A percentile compares a stretch with the other conserved stretches of the same genome.
These are phyloP conservation scores for Heteromyza rotundicornis DNA, from an alignment of 2,888 invertebrate genomes.

Conservation along the genomic window DNA sequence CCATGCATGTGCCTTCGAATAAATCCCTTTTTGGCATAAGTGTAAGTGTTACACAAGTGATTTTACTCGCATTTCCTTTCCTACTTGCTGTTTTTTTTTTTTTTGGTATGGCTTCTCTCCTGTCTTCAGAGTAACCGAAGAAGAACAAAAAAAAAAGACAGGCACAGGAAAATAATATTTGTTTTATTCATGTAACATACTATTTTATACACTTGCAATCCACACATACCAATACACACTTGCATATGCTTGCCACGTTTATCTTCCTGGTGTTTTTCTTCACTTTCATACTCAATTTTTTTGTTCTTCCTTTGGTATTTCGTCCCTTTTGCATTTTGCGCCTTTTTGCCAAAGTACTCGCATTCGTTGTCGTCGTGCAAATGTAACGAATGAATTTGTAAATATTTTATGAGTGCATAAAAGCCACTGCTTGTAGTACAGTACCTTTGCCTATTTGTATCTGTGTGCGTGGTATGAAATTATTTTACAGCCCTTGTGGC, in stretches of 20 bases:
- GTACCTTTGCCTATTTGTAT: not conserved
- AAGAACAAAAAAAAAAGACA: too few relatives aligned
- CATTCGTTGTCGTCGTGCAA: conserved; percentile 27
- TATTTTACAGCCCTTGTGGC: conserved; percentile 55
- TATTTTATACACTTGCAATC: conserved; percentile 13
- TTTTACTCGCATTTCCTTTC: conserved; percentile 3
- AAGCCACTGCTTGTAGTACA: conserved; percentile 20
- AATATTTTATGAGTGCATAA: conserved; percentile 59
- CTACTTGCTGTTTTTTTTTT: not conserved
- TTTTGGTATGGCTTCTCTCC: not conserved
- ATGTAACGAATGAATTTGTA: conserved; percentile 59
- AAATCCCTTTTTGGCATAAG: not conserved
- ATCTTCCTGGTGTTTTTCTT: not conserved
- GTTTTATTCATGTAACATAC: conserved; percentile 24
- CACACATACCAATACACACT: not conserved
- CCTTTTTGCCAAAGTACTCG: too few relatives aligned
- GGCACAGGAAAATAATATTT: conserved; percentile 20
- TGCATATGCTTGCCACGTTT: not conserved
- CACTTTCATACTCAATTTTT: not conserved
- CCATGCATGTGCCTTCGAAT: not conserved
- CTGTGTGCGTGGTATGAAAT: conserved; percentile 1
- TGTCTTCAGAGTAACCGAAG: too few relatives aligned
- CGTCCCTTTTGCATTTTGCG: too few relatives aligned
- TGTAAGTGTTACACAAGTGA: conserved; percentile 10
- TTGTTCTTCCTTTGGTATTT: too few relatives aligned